A percentile compares a stretch with the other conserved stretches of the same genome.
These are phyloP conservation scores for Orycteropus afer DNA, from an alignment of 2,113 vertebrate genomes.

Conservation along the genomic window DNA sequence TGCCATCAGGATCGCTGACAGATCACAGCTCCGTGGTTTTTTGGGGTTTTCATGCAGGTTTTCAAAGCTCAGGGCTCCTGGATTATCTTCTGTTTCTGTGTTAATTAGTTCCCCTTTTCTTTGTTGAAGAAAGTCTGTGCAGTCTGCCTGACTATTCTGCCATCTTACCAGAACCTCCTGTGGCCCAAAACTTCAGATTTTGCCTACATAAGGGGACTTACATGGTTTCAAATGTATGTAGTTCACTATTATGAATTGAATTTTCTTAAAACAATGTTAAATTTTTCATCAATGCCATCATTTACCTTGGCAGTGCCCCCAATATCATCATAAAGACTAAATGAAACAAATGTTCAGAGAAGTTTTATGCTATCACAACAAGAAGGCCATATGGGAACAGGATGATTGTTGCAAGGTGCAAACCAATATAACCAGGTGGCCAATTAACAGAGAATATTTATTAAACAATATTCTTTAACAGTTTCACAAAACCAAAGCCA, in stretches of 20 bases:
- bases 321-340: not conserved
- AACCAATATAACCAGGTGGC: conserved; percentile 50
- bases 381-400: not conserved
- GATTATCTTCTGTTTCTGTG: no score
- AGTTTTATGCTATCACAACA: conserved; percentile 38
- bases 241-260: not conserved
- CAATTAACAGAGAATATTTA: conserved; percentile 55
- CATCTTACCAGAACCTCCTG: no score
- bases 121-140: no score
- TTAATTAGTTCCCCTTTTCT: no score
- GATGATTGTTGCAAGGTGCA: not conserved
- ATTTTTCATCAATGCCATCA: not conserved
- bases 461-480: conserved; percentile 31
- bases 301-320: not conserved
- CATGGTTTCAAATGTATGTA: not conserved
- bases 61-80: no score
- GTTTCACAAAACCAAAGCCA: conserved; percentile 38
- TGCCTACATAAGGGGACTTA: not conserved
- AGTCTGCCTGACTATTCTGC: no score
- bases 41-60: no score
- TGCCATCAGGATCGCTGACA: no score
- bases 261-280: conserved; percentile 33
- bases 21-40: no score
- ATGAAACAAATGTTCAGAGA: conserved; percentile 36
- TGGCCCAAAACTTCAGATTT: not conserved